Evolutionary conservation across 2,113 vertebrate species (phyloP).

Genomic region (Dunckerocampus dactyliophorus): DNA sequence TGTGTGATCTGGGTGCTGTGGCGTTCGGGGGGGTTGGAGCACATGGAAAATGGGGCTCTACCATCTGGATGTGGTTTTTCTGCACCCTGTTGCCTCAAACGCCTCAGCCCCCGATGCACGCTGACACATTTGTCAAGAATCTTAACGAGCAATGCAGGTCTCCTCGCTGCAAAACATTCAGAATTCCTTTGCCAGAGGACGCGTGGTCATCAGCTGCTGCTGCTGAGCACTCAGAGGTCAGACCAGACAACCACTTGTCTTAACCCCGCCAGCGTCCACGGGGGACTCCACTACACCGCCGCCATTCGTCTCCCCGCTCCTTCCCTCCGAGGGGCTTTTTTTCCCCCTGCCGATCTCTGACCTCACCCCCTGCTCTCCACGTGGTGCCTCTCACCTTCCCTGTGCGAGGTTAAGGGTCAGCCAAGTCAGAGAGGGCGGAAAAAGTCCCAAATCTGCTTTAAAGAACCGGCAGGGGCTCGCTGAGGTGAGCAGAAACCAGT

Average conservation of each 20-base stretch:
- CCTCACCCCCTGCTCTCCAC: slow-evolving; percentile 37
- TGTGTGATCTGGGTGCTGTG: slow-evolving; percentile 23
- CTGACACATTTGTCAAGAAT: slow-evolving; percentile 39
- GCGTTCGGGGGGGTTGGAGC: slow-evolving; percentile 28
- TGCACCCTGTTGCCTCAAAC: slow-evolving; percentile 30
- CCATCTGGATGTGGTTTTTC: slow-evolving; percentile 70
- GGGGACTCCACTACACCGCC: background rate
- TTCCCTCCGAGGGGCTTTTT: slow-evolving; percentile 31
- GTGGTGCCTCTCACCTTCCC: slow-evolving; percentile 38
- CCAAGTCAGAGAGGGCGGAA: slow-evolving; percentile 36
- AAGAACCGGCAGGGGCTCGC: slow-evolving; percentile 26
- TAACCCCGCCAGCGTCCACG: slow-evolving; percentile 19
- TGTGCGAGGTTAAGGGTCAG: slow-evolving; percentile 34
- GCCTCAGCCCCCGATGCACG: slow-evolving; percentile 15
- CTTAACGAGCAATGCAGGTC: slow-evolving; percentile 58
- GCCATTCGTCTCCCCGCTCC: slow-evolving; percentile 4
- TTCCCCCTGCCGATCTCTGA: slow-evolving; percentile 19
- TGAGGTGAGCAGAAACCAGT: slow-evolving; percentile 49
- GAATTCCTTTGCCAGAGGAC: slow-evolving; percentile 31
- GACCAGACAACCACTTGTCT: slow-evolving; percentile 7
- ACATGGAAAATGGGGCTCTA: slow-evolving; percentile 58
- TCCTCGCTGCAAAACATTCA: slow-evolving; percentile 45
- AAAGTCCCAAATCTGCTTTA: slow-evolving; percentile 43
- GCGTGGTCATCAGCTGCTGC: slow-evolving; percentile 22
- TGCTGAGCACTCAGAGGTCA: slow-evolving; percentile 12